Base-by-base conservation (phyloP, 2,113 vertebrate species). In the Dissostichus mawsoni region DNA sequence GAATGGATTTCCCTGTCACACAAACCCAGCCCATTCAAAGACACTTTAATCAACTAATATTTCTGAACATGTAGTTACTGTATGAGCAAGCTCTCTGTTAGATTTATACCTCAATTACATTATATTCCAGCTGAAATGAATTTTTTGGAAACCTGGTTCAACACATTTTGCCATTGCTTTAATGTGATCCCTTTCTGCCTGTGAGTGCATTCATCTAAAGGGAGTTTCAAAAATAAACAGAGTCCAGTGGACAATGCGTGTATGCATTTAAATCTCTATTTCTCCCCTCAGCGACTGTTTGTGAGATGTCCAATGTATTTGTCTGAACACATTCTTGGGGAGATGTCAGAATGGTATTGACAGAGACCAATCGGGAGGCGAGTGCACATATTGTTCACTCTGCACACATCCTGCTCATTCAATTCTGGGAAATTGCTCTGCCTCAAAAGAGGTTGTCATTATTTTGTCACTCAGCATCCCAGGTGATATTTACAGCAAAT, bases 401-500 rank as follows among this genome's bases (percentile, higher is more conserved):
- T 76, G 76, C 90, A 90, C 89, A 91, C 87, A 93, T 92, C 87
- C 92, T 83, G 85, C 87, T 94, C 90, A 93, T 92, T 95, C 92
- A 94, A 92, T 94, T 94, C 88, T 80, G 82, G 91, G 90, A 94
- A 95, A 95, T 94, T 92, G 92, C 87, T 92, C 80, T 83, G 83
- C 87, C 90, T 93, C 80, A 88, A 93, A 94, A 94, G 89, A 87
- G 84, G 87, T 89, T 93, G 92, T 93, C 92, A 94, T 95, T 95
- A 94, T 93, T 93, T 93, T 93, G 92, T 94, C 93, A 93, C 90
- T 90, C 89, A 82, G 84, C 59, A 69, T 93, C 91, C 89, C 92
- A 91, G 88, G 90, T 95, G 95, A 94, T 94, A 94, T 95, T 94
- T 94, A 92, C 66, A 88, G 91, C 88, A 93, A 94, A 95, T 93